Base-by-base conservation (phyloP, 2,113 vertebrate species). In the Pionites leucogaster region DNA sequence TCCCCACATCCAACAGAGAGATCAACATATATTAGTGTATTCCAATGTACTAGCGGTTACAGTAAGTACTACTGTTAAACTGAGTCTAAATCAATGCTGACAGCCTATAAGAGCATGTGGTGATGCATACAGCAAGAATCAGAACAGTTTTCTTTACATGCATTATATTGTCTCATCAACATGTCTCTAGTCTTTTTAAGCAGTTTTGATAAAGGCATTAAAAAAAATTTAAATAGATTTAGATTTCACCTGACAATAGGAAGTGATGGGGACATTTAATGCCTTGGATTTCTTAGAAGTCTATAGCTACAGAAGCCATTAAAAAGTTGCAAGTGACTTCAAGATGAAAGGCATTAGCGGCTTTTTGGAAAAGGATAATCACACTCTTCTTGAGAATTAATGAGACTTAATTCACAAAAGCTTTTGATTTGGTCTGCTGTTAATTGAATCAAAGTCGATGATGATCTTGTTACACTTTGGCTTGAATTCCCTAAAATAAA, bases 361-460 rank as follows among this genome's bases (percentile, higher is more conserved):
- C 96, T 94, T 97, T 97, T 94, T 70, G 95, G 94, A 91, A 88
- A 94, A 94, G 86, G 92, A 97, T 95, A 96, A 95, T 96, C 93
- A 97, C 75, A 86, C 35, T 90, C 88, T 97, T 97, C 93, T 35
- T 68, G 57, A 86, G 86, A 72, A 80, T 95, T 96, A 96, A 96
- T 86, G 94, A 97, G 93, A 84, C 46, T 75, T 63, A 96, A 96
- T 94, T 98, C 97, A 98, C 86, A 97, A 93, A 78, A 86, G 97
- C 88, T 96, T 97, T 89, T 97, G 97, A 96, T 82, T 97, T 57
- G 88, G 95, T 94, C 87, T 97, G 92, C 69, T 97, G 95, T 98
- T 98, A 98, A 99, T 98, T 91, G 98, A 98, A 97, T 99, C 98
- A 97, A 99, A 99, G 98, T 99, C 98, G 13, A 99, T 98, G 97